Evolutionary conservation across 2,113 vertebrate genomes (phyloP).

Genomic region (Malurus elegans): DNA sequence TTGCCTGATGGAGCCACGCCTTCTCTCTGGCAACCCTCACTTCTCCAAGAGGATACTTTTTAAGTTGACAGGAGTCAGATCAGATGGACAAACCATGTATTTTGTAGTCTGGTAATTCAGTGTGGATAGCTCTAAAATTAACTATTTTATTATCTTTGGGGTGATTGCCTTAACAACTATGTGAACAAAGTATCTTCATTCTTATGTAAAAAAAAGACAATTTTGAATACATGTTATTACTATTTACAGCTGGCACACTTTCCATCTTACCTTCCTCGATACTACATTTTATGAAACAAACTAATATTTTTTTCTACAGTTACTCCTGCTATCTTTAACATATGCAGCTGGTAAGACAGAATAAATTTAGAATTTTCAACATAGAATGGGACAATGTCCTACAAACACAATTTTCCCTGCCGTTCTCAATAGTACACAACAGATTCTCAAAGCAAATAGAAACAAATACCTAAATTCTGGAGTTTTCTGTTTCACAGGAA

Average conservation of each 20-base stretch:
- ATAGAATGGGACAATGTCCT: neutral
- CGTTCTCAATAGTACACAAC: neutral
- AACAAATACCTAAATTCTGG: neutral
- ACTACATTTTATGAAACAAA: neutral
- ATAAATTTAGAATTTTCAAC: neutral
- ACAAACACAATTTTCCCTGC: neutral
- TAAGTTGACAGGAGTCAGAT: neutral
- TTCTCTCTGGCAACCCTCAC: neutral
- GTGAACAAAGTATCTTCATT: neutral
- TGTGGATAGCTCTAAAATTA: neutral
- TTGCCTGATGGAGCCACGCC: neutral
- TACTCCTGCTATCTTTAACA: neutral
- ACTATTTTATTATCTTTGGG: neutral
- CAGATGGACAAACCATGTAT: neutral
- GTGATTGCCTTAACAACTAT: neutral
- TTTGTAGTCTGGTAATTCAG: neutral
- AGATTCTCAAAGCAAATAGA: neutral
- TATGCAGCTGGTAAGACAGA: neutral
- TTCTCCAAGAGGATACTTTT: neutral
- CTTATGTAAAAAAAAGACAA: neutral
- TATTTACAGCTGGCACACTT: neutral
- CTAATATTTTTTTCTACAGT: neutral
- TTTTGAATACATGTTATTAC: neutral
- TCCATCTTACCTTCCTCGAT: neutral
- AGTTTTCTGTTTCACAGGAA: neutral